Base-by-base conservation (phyloP, 37 sponge, comb jelly and placozoan species). In the Ephydatia muelleri region DNA sequence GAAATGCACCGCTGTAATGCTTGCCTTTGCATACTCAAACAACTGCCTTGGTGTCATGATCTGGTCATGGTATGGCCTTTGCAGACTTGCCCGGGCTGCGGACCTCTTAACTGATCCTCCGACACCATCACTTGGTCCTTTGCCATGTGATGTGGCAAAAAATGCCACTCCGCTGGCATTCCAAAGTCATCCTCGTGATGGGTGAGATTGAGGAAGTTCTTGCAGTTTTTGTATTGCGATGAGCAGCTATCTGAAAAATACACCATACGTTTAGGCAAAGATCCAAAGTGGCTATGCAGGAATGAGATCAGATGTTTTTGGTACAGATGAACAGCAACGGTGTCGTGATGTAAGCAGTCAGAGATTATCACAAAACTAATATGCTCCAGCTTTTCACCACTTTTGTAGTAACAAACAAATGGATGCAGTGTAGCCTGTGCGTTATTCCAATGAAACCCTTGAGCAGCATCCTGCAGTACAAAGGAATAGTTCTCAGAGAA, bases 121-220 rank as follows among this genome's bases (percentile, higher is more conserved):
- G 4, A 89, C 68, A 65, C 90, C 90, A 84, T 89, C 90, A 84
- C 90, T 80, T 31, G 89, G 74, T 48, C 84, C 83, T 83, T 88
- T 88, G 27, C 89, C 89, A 78, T 88, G 89, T 30, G 89, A 84
- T 36, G 90, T 90, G 36, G 90, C 90, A 76, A 67, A 78, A 91
- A 91, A 64, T 91, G 77, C 91, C 91, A 91, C 38, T 77, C 83
- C 28, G 78, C 91, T 49, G 34, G 36, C 27, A 85, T 72, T n/a
- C 90, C 90, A 70, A 90, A 90, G 43, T 90, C 86, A 67, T 29
- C 48, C 34, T 81, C 49, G 74, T 90, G 90, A 30, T 76, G 70
- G 65, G 82, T 85, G 28, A 90, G 38, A 49, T 85, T 89, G 6
- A 84, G 19, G 40, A 89, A 80, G 69, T 84, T 89, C 39, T 88